A percentile compares a stretch with the other conserved stretches of the same genome.
Conservation (phyloP, 2,888 invertebrate genomes). For the Creontiades dilutus region DNA sequence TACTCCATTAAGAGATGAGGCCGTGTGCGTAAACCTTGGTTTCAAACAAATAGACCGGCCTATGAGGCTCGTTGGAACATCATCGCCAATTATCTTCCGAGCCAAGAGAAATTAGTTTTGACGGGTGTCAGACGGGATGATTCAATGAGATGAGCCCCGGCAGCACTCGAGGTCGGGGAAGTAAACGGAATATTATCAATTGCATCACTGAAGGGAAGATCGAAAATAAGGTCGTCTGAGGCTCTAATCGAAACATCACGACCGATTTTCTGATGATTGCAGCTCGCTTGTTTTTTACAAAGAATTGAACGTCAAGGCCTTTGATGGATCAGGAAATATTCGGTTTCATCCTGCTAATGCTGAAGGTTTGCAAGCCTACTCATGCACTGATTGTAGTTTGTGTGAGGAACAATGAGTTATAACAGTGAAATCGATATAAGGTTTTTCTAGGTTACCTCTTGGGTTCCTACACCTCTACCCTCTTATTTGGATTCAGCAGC, state of each 20-base stretch:
- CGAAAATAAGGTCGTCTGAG: conserved; percentile 53
- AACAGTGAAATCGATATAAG: too few relatives aligned
- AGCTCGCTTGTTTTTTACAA: background rate
- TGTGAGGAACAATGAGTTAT: too few relatives aligned
- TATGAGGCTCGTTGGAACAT: conserved; percentile 42
- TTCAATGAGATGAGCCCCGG: conserved; percentile 30
- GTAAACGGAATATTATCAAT: conserved; percentile 39
- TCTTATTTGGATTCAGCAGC: too few relatives aligned
- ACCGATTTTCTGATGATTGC: background rate
- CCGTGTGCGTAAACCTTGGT: conserved; percentile 49
- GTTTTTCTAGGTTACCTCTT: too few relatives aligned
- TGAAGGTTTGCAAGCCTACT: too few relatives aligned
- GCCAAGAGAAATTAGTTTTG: conserved; percentile 27
- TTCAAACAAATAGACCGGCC: conserved; percentile 31
- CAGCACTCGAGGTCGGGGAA: background rate
- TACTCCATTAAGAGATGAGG: conserved; percentile 45
- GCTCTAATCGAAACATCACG: conserved; percentile 35
- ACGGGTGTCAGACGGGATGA: conserved; percentile 31
- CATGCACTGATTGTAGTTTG: too few relatives aligned
- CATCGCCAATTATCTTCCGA: conserved; percentile 26
- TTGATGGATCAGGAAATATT: background rate
- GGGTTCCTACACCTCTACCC: too few relatives aligned
- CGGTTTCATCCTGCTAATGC: background rate
- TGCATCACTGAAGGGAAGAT: background rate
- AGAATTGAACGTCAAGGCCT: conserved; percentile 34